Conservation (phyloP, 1,140 invertebrate genomes). For the Neuroterus valhalla region DNA sequence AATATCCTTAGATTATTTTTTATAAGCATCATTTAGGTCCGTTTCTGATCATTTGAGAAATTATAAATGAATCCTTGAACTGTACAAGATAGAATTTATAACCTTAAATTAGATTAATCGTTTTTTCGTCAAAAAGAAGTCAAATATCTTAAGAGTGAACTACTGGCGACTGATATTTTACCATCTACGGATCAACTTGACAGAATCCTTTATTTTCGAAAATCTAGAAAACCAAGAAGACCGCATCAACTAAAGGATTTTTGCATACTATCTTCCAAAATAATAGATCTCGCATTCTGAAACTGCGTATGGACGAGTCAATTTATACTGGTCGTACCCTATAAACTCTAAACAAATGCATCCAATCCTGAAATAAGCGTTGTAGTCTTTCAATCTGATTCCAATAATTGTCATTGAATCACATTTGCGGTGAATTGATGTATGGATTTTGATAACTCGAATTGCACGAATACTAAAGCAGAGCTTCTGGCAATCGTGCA, state of each 20-base stretch:
- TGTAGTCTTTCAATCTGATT: conserved; percentile 14
- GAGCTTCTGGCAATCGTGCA: conserved; percentile 31
- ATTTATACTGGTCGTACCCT: background rate
- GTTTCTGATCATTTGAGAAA: background rate
- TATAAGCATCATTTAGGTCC: background rate
- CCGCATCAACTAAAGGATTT: conserved; percentile 1
- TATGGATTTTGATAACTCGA: background rate
- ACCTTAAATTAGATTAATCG: background rate
- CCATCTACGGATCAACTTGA: background rate
- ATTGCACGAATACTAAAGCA: background rate
- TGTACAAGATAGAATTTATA: background rate
- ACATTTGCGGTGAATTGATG: background rate
- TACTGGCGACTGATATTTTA: background rate
- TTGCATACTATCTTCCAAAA: background rate
- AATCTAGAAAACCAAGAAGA: background rate
- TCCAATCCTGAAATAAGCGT: background rate
- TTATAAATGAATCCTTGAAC: background rate
- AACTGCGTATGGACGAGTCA: background rate
- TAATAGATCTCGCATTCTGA: background rate
- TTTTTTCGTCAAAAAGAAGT: background rate
- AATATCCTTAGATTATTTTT: background rate
- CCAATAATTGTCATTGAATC: background rate
- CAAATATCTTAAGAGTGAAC: background rate
- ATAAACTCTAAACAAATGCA: background rate
- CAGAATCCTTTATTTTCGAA: background rate